Base-by-base conservation (phyloP, 1,140 invertebrate species). In the Plectrocnemia conspersa region DNA sequence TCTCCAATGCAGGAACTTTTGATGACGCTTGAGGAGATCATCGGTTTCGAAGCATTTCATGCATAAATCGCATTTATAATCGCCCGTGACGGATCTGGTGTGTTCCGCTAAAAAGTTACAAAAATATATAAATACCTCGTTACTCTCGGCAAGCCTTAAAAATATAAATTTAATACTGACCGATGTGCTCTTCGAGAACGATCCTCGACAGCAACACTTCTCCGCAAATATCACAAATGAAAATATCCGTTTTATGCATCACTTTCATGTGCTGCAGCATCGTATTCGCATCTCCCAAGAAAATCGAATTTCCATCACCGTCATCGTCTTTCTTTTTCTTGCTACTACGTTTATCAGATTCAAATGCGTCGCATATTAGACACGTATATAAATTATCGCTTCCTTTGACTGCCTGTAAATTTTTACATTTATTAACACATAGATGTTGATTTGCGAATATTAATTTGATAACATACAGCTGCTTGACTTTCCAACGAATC, bases 141-240 rank as follows among this genome's bases (percentile, higher is more conserved):
- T 16, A 38, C 6, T 13, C 6, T 15, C 4, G 15, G 35, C 13
- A 16, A 6, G 35, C 10, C 5, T 13, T 13, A 13, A 38, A 38
- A 15, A 13, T 38, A 5, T 38, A 7, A 5, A 4, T 16, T 7
- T 29, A n/a, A 29, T 29, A 29, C 27, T 18, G 13, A 74, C 72
- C 75, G 2, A 86, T 65, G 67, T 89, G 86, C 19, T 73, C 63
- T 0, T 77, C 78, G 2, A 88, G 69, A 54, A 84, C 80, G 19
- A 74, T 79, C 52, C 81, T 72, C 59, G 80, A 82, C 33, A 76
- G 64, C 61, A 86, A 82, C 48, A 83, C 78, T 36, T 77, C 67
- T 0, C 83, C 82, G 65, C 87, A 89, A 13, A 83, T 68, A 49
- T 83, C 80, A 59, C 87, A 89, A 52, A 88, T 81, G 64, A 86